Conservation (phyloP, 1,140 invertebrate species). For the Aphis craccivora region DNA sequence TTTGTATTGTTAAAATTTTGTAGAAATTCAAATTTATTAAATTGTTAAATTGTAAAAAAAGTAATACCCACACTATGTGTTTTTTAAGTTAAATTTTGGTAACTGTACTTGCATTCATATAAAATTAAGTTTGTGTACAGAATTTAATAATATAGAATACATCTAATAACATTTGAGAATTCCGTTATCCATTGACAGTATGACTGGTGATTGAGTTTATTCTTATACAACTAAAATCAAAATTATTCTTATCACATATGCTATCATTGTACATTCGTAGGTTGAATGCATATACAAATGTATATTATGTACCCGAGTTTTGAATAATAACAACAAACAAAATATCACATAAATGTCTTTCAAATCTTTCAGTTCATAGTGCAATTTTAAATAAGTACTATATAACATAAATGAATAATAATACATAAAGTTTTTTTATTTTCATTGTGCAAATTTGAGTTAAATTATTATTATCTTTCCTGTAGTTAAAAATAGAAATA, state of each 20-base stretch:
- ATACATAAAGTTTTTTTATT: not conserved
- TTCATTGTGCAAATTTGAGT: not conserved
- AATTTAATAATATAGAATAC: not conserved
- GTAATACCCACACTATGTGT: not conserved
- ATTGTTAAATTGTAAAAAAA: not conserved
- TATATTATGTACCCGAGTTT: not conserved
- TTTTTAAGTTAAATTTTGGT: not conserved
- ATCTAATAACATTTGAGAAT: not conserved
- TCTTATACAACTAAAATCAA: not conserved
- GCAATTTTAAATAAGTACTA: not conserved
- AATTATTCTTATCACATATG: not conserved
- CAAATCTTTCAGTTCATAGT: not conserved
- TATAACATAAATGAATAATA: not conserved
- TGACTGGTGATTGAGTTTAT: not conserved
- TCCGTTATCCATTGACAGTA: not conserved
- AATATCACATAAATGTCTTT: not conserved
- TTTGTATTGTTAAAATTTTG: not conserved
- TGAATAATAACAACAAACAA: not conserved
- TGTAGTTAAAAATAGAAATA: not conserved
- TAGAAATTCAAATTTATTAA: not conserved
- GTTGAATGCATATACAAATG: not conserved
- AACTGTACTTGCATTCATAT: not conserved
- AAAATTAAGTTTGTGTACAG: not conserved
- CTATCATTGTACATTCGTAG: not conserved
- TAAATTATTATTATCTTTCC: not conserved